Evolutionary conservation across 2,888 invertebrate species (phyloP), one percentile per base, ranked within the genome.

Genomic region (Himalopsyche anomala): DNA sequence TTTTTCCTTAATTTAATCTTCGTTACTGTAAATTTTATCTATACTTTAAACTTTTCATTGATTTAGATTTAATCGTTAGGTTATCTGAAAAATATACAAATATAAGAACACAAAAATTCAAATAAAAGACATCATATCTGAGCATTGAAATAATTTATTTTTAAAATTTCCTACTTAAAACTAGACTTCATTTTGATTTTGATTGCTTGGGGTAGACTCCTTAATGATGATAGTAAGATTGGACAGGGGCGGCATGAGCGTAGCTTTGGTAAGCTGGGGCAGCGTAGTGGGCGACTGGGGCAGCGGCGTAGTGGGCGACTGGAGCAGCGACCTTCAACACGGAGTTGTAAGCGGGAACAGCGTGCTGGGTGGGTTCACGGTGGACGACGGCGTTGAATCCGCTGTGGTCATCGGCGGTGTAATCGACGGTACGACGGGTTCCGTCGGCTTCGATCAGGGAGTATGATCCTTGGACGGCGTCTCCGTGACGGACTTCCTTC

Each of bases 381-480:
- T 92, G 81, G 5, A 94, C 94, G 17, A 94, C 89, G 88, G 94
- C 94, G 74, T 91, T 91, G 89, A 91, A 91, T 84, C 94, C 94
- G 87, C 93, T 91, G 87, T 94, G 91, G 85, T 93, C 92, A 89
- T 94, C 94, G 85, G 91, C 91, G 80, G 91, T 91, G 90, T 93
- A 92, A 82, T 92, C 91, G 2, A 92, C 91, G 54, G 91, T 92
- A 87, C 91, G 90, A 89, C 90, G 91, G 69, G 91, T 91, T 0
- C 93, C 93, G 79, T 93, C 93, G 87, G 93, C 92, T 86, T 87
- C 84, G 79, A 87, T 79, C 62, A 86, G 84, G 62, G 84, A 86
- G 82, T 86, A 84, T 17, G 85, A 86, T 83, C 82, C 86, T 80
- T 84, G 87, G 56, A 87, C 87, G 11, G 19, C 15, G 80, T 85